Percentiles rank a stretch among this genome's conserved stretches.
phyloP scores from a whole-genome alignment of 2,113 vertebrate genomes.

The Pomatorhinus ruficollis region DNA sequence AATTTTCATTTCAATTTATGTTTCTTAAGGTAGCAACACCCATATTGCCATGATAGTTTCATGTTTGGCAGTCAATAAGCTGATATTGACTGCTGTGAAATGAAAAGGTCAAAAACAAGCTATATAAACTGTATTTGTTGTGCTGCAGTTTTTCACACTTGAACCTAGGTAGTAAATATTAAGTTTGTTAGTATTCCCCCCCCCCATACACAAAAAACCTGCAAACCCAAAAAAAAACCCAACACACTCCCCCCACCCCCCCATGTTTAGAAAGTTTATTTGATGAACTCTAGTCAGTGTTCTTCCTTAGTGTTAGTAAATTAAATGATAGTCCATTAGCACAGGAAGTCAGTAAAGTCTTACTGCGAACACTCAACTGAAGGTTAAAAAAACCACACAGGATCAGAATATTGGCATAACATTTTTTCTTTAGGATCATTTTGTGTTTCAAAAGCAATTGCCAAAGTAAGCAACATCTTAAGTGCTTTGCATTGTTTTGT shows the following conservation, averaged over 20 bases:
- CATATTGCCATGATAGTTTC: background rate
- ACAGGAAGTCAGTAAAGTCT: background rate
- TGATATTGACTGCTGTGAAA: background rate
- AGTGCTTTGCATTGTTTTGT: background rate
- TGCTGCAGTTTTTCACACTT: background rate
- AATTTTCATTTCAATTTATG: background rate
- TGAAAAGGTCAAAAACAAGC: background rate
- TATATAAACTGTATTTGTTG: background rate
- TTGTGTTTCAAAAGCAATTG: background rate
- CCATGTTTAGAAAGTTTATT: background rate
- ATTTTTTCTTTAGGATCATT: background rate
- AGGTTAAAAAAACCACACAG: background rate
- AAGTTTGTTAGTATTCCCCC: background rate
- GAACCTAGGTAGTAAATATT: background rate
- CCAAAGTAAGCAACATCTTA: background rate
- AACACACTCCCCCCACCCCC: fast-evolving
- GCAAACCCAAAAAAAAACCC: background rate
- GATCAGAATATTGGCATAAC: background rate
- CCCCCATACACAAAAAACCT: too few species aligned
- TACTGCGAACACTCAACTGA: background rate
- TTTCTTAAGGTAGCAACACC: background rate
- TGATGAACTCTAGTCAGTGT: background rate
- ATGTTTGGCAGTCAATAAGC: background rate
- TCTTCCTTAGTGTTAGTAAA: background rate
- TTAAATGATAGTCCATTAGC: background rate